These are phyloP conservation scores for Alosa alosa DNA, from an alignment of 2,113 vertebrate genomes.

Conservation along the genomic window DNA sequence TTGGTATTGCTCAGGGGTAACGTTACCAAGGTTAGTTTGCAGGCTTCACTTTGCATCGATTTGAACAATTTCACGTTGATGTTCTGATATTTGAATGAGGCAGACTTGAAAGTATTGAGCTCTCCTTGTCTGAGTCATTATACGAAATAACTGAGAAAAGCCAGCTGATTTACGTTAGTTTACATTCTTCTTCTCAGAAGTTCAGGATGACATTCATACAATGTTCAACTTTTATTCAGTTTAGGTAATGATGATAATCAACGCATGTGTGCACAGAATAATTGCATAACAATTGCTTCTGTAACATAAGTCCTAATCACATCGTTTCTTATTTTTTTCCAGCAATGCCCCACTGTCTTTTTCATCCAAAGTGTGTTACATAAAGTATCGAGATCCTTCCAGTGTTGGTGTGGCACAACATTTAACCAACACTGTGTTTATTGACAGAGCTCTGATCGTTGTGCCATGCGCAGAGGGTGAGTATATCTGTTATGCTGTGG, in stretches of 20 bases:
- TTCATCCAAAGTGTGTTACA: conserved; percentile 98
- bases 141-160: no score
- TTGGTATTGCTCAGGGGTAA: no score
- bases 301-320: not conserved
- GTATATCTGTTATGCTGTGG: conserved; percentile 61
- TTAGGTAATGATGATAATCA: not conserved
- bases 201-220: not conserved
- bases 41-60: not conserved
- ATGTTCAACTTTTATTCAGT: not conserved
- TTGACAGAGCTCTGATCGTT: conserved; percentile 99
- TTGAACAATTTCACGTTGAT: not conserved
- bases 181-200: not conserved
- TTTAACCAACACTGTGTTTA: conserved; percentile 98
- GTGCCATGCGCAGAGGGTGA: conserved; percentile 98
- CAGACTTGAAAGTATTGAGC: no score
- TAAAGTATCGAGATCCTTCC: conserved; percentile 92
- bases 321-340: conserved; percentile 51
- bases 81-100: not conserved
- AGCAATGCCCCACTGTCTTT: conserved; percentile 90
- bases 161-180: no score
- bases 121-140: no score
- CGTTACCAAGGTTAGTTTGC: not conserved
- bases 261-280: no score
- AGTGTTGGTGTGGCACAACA: conserved; percentile 98
- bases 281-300: not conserved